Conservation (phyloP, 2,888 invertebrate species). For the Lasioglossum zephyrum region DNA sequence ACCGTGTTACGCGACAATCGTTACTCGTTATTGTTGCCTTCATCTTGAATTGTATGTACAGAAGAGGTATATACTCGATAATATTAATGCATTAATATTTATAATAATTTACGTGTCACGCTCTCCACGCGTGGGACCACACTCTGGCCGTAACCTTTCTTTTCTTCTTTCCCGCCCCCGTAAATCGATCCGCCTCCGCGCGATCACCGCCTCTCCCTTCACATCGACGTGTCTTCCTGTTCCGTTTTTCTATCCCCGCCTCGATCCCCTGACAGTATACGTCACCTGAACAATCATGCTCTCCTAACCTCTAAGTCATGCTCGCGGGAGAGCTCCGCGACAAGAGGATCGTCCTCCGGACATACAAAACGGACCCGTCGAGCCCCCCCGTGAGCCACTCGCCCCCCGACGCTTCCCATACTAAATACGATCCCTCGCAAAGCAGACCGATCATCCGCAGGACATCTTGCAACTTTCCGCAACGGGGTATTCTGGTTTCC, state of each 20-base stretch:
- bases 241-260: neutral
- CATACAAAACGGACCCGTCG: slow-evolving; percentile 25
- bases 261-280: neutral
- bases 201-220: neutral
- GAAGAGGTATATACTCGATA: slow-evolving; percentile 78
- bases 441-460: neutral
- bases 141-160: slow-evolving; percentile 41
- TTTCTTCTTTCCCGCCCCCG: neutral
- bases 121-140: slow-evolving; percentile 68
- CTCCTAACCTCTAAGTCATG: neutral
- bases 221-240: slow-evolving; percentile 6
- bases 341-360: slow-evolving; percentile 26
- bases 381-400: neutral
- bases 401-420: neutral
- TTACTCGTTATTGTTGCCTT: slow-evolving; percentile 72
- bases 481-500: too few species aligned
- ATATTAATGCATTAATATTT: slow-evolving; percentile 74
- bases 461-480: too few species aligned
- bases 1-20: slow-evolving; percentile 56
- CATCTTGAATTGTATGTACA: slow-evolving; percentile 78
- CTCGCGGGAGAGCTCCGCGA: slow-evolving; percentile 37
- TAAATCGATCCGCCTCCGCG: neutral
- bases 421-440: neutral
- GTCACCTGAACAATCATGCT: neutral
- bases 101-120: slow-evolving; percentile 76